Conservation (phyloP, 2,797 vertebrate genomes). For the Sparidentex hasta region DNA sequence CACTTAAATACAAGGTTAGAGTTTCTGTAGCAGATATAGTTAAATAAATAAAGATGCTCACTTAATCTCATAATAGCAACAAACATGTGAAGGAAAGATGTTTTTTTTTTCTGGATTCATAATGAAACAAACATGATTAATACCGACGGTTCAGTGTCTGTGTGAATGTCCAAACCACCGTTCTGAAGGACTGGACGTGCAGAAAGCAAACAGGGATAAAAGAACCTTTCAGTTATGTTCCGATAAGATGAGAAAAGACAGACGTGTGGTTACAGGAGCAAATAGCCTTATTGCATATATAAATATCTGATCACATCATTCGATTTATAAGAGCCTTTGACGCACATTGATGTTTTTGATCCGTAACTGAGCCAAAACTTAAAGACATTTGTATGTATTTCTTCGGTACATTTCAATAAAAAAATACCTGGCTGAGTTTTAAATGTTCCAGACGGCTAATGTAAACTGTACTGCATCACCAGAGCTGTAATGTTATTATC, state of each 20-base stretch:
- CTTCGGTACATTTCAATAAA: not conserved
- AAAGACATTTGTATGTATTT: not conserved
- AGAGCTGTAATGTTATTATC: not conserved
- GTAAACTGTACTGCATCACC: not conserved
- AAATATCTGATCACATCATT: not conserved
- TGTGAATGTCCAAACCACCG: not conserved
- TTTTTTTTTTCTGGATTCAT: not conserved
- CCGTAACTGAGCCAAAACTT: not conserved
- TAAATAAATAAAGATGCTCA: too few relatives aligned
- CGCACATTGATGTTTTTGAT: not conserved
- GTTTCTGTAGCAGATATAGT: too few relatives aligned
- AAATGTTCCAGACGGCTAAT: not conserved
- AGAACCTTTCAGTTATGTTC: not conserved
- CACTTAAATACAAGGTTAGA: too few relatives aligned
- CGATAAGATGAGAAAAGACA: not conserved
- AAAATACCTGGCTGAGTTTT: not conserved
- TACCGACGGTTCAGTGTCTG: too few relatives aligned
- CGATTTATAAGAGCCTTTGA: not conserved
- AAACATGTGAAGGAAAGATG: not conserved
- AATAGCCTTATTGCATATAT: conserved; percentile 3
- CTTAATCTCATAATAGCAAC: too few relatives aligned
- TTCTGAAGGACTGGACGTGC: not conserved
- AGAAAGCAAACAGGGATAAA: not conserved
- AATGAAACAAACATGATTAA: not conserved
- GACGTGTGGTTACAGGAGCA: not conserved